Evolutionary conservation across 2,113 vertebrate genomes (phyloP).

Genomic region (Mormyrus lacerda): DNA sequence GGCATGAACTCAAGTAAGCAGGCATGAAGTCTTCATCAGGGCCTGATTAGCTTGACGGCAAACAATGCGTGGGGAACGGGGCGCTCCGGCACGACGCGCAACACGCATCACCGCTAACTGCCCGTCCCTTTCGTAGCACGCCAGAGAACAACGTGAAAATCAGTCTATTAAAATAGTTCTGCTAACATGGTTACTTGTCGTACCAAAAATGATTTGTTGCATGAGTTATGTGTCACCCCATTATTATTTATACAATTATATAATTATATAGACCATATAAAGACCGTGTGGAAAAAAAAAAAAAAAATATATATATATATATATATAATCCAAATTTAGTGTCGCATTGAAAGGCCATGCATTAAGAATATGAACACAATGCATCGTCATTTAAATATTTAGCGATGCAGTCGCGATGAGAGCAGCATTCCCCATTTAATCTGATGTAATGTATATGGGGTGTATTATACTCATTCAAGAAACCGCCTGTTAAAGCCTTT

Average conservation of each 20-base stretch:
- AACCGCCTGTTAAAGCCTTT: conserved; percentile 8
- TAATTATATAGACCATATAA: neutral
- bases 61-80: neutral
- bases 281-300: too few species aligned
- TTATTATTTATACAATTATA: neutral
- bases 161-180: neutral
- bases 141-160: neutral
- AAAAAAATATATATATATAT: neutral
- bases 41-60: conserved; percentile 20
- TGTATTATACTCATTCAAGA: conserved; percentile 48
- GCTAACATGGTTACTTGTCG: neutral
- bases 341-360: neutral
- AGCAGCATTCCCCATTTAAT: neutral
- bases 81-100: neutral
- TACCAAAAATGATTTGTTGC: too few species aligned
- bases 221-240: neutral
- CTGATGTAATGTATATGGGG: conserved; percentile 26
- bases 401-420: neutral
- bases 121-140: neutral
- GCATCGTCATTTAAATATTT: conserved; percentile 4
- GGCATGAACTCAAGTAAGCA: conserved; percentile 36
- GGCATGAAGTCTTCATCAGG: conserved; percentile 36
- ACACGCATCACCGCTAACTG: neutral
- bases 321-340: neutral
- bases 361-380: neutral